A percentile compares a stretch with the other conserved stretches of the same genome.
These are phyloP conservation scores for Hetaerina americana DNA, from an alignment of 1,140 invertebrate species.

Conservation along the genomic window DNA sequence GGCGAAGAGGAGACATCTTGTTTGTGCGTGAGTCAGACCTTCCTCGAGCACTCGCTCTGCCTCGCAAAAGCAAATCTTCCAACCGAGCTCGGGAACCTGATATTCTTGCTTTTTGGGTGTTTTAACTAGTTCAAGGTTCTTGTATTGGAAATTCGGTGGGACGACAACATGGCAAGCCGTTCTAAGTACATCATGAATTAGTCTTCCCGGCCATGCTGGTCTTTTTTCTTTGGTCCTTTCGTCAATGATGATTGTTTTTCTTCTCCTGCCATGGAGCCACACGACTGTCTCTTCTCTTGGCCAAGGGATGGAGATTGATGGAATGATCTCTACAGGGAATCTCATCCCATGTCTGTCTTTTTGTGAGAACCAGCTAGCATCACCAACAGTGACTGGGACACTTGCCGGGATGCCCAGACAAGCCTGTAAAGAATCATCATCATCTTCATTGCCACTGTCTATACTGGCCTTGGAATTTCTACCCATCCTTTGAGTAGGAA, in stretches of 20 bases:
- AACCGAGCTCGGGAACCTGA: conserved; percentile 46
- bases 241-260: background rate
- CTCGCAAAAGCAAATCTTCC: conserved; percentile 56
- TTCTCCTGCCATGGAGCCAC: background rate
- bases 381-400: background rate
- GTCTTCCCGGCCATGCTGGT: background rate
- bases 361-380: background rate
- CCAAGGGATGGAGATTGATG: background rate
- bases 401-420: background rate
- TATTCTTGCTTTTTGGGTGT: conserved; percentile 38
- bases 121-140: background rate
- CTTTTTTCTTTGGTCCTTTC: background rate
- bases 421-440: background rate
- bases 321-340: background rate
- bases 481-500: background rate
- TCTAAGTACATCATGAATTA: background rate
- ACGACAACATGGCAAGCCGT: background rate
- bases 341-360: background rate
- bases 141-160: too few relatives aligned
- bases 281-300: background rate
- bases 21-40: conserved; percentile 50
- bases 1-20: conserved; percentile 49
- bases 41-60: conserved; percentile 58
- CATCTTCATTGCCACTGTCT: background rate
- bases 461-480: background rate